phyloP scores from a whole-genome alignment of 1,140 invertebrate species.

The Megalopta genalis region DNA sequence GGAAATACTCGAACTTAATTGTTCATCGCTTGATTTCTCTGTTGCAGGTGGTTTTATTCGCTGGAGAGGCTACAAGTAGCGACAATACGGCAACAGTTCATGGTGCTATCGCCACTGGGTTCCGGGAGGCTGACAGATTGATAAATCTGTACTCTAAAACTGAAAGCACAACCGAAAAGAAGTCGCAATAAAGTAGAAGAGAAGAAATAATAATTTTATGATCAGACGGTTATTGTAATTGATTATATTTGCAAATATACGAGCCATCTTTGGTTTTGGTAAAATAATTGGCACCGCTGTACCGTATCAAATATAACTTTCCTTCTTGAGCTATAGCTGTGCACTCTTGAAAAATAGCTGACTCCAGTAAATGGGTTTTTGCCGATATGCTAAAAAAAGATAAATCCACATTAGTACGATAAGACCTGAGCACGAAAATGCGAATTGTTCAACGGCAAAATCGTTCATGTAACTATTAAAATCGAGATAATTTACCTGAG shows the following conservation, averaged over 20 bases:
- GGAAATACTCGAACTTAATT: too few species aligned
- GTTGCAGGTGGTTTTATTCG: constrained; percentile 82
- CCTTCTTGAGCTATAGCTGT: background rate
- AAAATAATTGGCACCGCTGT: background rate
- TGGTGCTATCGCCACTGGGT: constrained; percentile 89
- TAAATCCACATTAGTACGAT: too few species aligned
- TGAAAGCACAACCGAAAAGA: too few species aligned
- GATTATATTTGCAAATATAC: background rate
- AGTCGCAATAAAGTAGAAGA: too few species aligned
- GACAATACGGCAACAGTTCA: constrained; percentile 88
- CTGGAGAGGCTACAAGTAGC: constrained; percentile 86
- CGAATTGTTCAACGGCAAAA: background rate
- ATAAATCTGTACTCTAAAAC: constrained; percentile 59
- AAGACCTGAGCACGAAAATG: too few species aligned
- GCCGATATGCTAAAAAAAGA: background rate
- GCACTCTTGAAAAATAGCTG: too few species aligned
- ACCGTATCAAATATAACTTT: constrained; percentile 12
- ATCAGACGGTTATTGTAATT: background rate
- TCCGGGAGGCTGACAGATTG: constrained; percentile 87
- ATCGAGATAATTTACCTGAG: constrained; percentile 25
- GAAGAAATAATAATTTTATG: background rate
- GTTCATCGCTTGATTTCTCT: constrained; percentile 56
- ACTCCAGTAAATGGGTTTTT: constrained; percentile 31
- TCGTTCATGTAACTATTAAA: background rate
- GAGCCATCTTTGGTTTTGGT: background rate